Evolutionary conservation across 2,113 vertebrate species (phyloP).

Genomic region (Cyphotilapia sp.): DNA sequence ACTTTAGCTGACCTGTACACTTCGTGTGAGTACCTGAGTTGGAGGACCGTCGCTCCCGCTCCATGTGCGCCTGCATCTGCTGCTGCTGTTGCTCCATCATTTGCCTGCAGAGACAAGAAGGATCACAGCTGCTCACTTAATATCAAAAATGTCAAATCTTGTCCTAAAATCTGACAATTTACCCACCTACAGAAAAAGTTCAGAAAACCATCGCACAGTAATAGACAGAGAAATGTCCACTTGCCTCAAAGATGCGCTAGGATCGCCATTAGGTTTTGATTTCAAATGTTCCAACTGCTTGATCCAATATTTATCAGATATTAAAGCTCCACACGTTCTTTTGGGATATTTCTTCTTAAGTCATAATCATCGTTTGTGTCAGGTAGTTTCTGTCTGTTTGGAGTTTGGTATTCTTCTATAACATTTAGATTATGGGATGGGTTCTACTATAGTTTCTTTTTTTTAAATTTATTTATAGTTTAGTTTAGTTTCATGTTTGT

Average conservation of each 20-base stretch:
- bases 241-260: neutral
- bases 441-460: neutral
- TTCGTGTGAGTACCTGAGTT: slow-evolving; percentile 78
- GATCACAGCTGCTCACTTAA: neutral
- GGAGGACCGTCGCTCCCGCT: slow-evolving; percentile 90
- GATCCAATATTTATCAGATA: neutral
- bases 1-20: neutral
- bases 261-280: neutral
- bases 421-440: neutral
- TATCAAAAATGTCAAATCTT: neutral
- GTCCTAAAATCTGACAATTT: neutral
- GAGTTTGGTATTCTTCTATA: neutral
- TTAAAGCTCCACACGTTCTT: neutral
- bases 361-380: neutral
- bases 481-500: neutral
- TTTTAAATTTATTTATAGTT: accelerated
- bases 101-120: slow-evolving; percentile 74
- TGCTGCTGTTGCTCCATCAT: slow-evolving; percentile 84
- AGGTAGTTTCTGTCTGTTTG: neutral
- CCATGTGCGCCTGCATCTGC: slow-evolving; percentile 83
- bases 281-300: neutral
- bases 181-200: neutral
- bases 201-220: neutral
- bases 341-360: neutral
- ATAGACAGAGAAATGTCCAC: neutral